A percentile compares a stretch with the other conserved stretches of the same genome.
phyloP scores from a whole-genome alignment of 2,888 invertebrate genomes.

The Cenopis cana region DNA sequence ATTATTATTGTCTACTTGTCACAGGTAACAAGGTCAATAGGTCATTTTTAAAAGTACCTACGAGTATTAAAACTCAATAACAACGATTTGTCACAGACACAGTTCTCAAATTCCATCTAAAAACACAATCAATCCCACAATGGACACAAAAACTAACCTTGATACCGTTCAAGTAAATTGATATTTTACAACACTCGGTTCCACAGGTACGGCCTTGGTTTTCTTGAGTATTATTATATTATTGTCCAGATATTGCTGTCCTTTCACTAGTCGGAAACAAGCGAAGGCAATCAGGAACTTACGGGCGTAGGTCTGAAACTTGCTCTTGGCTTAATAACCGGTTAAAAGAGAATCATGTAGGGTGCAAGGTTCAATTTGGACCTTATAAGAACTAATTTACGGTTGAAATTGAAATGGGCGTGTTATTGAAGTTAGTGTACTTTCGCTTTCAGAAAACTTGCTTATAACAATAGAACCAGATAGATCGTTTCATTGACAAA shows the following conservation, averaged over 20 bases:
- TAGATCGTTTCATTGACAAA: not conserved
- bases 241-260: conserved; percentile 52
- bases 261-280: conserved; percentile 67
- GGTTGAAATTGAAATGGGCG: not conserved
- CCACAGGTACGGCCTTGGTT: conserved; percentile 40
- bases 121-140: conserved; percentile 26
- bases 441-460: not conserved
- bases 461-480: too few relatives aligned
- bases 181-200: conserved; percentile 35
- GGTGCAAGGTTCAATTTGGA: not conserved
- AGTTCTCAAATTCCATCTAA: conserved; percentile 17
- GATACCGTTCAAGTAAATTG: conserved; percentile 33
- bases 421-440: not conserved
- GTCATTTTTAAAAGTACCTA: not conserved
- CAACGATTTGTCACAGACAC: conserved; percentile 13
- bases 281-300: conserved; percentile 65
- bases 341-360: conserved; percentile 2
- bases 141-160: conserved; percentile 31
- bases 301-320: conserved; percentile 47
- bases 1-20: too few relatives aligned
- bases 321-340: conserved; percentile 14
- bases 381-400: not conserved
- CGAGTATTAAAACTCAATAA: not conserved
- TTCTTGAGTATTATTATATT: conserved; percentile 28
- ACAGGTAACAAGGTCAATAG: not conserved